Percentiles rank a stretch among this genome's conserved stretches.
Evolutionary conservation across 1,140 invertebrate species (phyloP).

Genomic region (Neomicropteryx cornuta): DNA sequence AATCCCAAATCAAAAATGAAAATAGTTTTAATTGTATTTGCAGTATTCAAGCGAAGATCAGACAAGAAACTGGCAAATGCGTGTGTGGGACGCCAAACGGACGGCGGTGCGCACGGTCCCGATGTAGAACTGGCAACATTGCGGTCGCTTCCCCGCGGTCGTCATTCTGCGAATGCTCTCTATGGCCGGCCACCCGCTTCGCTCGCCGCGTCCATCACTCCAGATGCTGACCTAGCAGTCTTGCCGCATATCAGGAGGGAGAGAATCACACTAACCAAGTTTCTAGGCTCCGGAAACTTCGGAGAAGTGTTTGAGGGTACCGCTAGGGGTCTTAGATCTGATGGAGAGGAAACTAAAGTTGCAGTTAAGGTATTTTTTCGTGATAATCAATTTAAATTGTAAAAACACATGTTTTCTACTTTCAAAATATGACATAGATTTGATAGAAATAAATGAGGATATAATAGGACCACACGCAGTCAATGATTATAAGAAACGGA

Average conservation of each 20-base stretch:
- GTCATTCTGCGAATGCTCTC: conserved; percentile 68
- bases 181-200: too few relatives aligned
- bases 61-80: conserved; percentile 43
- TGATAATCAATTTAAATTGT: too few relatives aligned
- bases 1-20: too few relatives aligned
- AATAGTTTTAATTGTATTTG: too few relatives aligned
- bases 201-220: too few relatives aligned
- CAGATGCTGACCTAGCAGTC: conserved; percentile 53
- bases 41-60: too few relatives aligned
- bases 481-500: too few relatives aligned
- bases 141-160: conserved; percentile 58
- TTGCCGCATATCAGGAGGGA: conserved; percentile 76
- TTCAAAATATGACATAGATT: too few relatives aligned
- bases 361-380: conserved; percentile 65
- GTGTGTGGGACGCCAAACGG: conserved; percentile 17
- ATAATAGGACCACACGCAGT: too few relatives aligned
- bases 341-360: conserved; percentile 50
- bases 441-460: too few relatives aligned
- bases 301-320: conserved; percentile 92
- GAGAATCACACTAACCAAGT: conserved; percentile 73
- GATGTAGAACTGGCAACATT: conserved; percentile 81
- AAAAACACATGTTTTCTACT: too few relatives aligned
- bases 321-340: conserved; percentile 50
- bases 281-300: conserved; percentile 92
- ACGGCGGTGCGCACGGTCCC: conserved; percentile 46